Evolutionary conservation across 2,797 vertebrate genomes (phyloP).

Genomic region (Meda fulgida): DNA sequence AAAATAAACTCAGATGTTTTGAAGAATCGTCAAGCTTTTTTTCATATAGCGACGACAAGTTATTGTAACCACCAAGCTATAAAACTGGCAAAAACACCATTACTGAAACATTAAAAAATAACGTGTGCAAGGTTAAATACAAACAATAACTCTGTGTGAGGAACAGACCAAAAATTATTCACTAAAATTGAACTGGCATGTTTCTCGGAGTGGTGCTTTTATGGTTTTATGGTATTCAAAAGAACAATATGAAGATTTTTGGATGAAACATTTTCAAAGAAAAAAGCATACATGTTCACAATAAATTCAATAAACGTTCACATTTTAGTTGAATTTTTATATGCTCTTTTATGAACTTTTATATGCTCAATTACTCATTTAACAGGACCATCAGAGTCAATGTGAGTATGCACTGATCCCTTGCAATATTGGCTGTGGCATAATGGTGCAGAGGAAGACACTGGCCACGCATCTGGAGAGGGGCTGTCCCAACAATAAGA

Average conservation of each 20-base stretch:
- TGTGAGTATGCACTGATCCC: conserved; percentile 78
- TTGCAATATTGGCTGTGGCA: conserved; percentile 77
- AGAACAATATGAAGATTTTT: neutral
- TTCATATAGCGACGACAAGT: neutral
- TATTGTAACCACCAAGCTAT: neutral
- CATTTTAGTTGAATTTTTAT: neutral
- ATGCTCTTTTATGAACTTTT: no score
- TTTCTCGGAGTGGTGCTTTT: neutral
- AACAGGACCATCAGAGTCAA: conserved; percentile 77
- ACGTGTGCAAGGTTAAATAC: neutral
- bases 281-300: neutral
- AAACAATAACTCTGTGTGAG: neutral
- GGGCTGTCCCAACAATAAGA: conserved; percentile 73
- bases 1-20: neutral
- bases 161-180: neutral
- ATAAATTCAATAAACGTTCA: neutral
- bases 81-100: neutral
- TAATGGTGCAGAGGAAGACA: conserved; percentile 72
- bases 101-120: neutral
- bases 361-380: neutral
- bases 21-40: neutral
- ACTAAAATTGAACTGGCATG: neutral
- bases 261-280: neutral
- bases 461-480: conserved; percentile 76
- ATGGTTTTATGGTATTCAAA: neutral